Base-by-base conservation (phyloP, 2,797 vertebrate species). In the Rhabdomys pumilio region DNA sequence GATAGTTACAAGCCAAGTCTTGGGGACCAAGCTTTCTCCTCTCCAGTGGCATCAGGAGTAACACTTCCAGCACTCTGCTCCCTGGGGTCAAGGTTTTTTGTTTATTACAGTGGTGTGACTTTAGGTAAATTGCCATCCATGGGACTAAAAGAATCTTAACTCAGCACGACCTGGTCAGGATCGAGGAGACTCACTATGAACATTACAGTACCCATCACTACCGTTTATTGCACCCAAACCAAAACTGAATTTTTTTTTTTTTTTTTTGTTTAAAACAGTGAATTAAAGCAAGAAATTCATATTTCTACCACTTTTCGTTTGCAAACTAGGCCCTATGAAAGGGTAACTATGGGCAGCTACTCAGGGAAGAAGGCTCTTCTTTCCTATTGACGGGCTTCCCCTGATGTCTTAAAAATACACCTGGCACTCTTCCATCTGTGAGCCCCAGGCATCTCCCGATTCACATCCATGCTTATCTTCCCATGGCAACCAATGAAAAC, bases 371-470 rank as follows among this genome's bases (percentile, higher is more conserved):
- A 73, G 47, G 26, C 79, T 80, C 34, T 63, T 73, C 55, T 85
- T n/a, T n/a, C 1, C 0, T 63, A 79, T 85, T 50, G 88, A 65
- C 17, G 0, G 57, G 80, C 69, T 96, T 94, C 63, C 98, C 97
- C 93, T 91, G 94, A n/a, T 55, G 89, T 67, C 29, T 97, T 96
- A 95, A 98, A 98, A 98, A 98, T 95, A 90, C 38, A 59, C 97
- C 92, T 93, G 83, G 94, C 93, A 93, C 31, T 77, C 41, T 97
- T 98, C 97, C 98, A 69, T 97, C 95, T 96, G 94, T 93, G 97
- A 97, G 97, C 61, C 67, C 67, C 5, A 94, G 86, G 94, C 53
- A 26, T 47, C 87, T 90, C 97, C 98, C 97, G 96, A 87, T 97
- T 97, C 98, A 95, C 95, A 77, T 93, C 81, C 3, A 90, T 82